phyloP scores from a whole-genome alignment of 1,140 invertebrate genomes.

The Drosophila willistoni region DNA sequence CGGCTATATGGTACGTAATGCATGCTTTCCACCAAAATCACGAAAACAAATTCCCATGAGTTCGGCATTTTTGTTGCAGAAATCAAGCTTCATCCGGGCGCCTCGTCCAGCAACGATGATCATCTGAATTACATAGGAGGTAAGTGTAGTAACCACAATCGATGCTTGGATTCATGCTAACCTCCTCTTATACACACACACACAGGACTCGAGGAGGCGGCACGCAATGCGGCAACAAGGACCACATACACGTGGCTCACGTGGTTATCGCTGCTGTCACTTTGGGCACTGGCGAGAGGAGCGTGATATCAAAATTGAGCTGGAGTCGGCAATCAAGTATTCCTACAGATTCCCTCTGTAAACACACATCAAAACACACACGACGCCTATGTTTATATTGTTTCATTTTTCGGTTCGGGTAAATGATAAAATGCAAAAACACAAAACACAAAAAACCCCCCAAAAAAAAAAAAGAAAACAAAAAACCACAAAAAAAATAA shows the following conservation, averaged over 20 bases:
- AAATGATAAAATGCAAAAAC: slow-evolving; percentile 17
- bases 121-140: slow-evolving; percentile 79
- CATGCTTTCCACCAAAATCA: slow-evolving; percentile 15
- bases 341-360: slow-evolving; percentile 64
- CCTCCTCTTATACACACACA: not conserved
- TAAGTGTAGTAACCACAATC: slow-evolving; percentile 34
- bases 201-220: slow-evolving; percentile 63
- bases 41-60: slow-evolving; percentile 2
- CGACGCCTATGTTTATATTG: slow-evolving; percentile 15
- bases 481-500: not conserved
- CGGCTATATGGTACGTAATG: slow-evolving; percentile 91
- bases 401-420: not conserved
- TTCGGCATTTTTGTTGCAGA: slow-evolving; percentile 54
- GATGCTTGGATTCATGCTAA: not conserved
- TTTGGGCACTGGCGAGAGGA: slow-evolving; percentile 27
- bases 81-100: slow-evolving; percentile 82
- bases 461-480: not conserved
- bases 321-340: slow-evolving; percentile 76
- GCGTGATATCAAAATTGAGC: slow-evolving; percentile 76
- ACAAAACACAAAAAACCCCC: not conserved
- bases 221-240: slow-evolving; percentile 47
- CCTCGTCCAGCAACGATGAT: slow-evolving; percentile 77
- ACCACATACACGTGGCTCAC: slow-evolving; percentile 34
- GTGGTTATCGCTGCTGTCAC: slow-evolving; percentile 34
- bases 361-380: slow-evolving; percentile 10